phyloP scores from a whole-genome alignment of 1,140 invertebrate species.

The Monomorium pharaonis region DNA sequence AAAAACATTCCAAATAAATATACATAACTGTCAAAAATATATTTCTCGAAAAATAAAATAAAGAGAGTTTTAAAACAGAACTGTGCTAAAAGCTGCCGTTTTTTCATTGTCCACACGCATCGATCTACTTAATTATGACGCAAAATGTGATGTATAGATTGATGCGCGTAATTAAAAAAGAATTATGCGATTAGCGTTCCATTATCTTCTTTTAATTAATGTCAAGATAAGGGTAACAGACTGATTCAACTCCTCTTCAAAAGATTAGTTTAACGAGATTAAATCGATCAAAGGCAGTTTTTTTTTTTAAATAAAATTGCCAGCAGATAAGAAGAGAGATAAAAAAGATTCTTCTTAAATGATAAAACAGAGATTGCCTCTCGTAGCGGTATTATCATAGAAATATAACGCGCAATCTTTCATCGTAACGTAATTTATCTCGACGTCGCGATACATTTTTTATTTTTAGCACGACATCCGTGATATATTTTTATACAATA shows the following conservation, averaged over 20 bases:
- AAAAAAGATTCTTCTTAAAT: neutral
- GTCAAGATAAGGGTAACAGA: slow-evolving; percentile 21
- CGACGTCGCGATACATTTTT: neutral
- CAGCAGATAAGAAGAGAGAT: neutral
- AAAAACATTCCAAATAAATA: neutral
- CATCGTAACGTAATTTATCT: neutral
- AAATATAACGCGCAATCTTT: neutral
- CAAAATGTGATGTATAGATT: slow-evolving; percentile 18
- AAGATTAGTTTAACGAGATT: slow-evolving; percentile 22
- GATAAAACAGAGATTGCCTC: neutral
- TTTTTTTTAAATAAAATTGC: slow-evolving; percentile 23
- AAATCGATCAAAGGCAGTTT: slow-evolving; percentile 7
- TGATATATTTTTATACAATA: slow-evolving; percentile 22
- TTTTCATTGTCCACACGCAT: neutral
- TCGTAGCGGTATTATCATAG: neutral
- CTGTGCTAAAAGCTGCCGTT: neutral
- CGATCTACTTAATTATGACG: neutral
- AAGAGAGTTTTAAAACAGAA: neutral
- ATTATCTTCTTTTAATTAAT: slow-evolving; percentile 33
- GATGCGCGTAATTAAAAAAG: neutral
- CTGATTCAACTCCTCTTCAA: neutral
- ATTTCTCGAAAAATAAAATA: neutral
- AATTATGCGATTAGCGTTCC: slow-evolving; percentile 10
- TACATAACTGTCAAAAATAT: neutral
- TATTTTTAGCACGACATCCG: neutral